These are phyloP conservation scores for Neofelis nebulosa DNA, from an alignment of 2,113 vertebrate species.

Conservation along the genomic window DNA sequence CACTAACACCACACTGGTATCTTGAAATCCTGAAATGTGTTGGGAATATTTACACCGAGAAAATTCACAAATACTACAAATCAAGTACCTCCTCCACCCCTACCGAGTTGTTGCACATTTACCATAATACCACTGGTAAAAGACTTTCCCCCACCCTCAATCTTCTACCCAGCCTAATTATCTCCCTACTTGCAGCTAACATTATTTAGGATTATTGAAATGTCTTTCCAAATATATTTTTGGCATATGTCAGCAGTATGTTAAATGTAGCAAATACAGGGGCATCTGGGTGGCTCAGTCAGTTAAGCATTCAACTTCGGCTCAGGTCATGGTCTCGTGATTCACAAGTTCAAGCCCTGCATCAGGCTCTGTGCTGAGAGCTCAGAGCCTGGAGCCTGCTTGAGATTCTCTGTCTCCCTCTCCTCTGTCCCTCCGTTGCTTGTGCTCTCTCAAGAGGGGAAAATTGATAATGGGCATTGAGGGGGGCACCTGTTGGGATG, in stretches of 20 bases:
- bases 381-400: no score
- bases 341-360: no score
- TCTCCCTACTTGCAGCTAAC: background rate
- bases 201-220: background rate
- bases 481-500: no score
- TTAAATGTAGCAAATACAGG: background rate
- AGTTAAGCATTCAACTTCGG: no score
- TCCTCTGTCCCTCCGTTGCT: no score
- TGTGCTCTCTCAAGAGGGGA: no score
- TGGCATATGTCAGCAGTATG: background rate
- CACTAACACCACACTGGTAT: background rate
- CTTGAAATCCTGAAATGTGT: background rate
- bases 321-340: no score
- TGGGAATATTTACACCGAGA: background rate
- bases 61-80: background rate
- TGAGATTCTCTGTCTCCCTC: no score
- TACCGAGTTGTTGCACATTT: background rate
- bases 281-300: no score
- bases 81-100: background rate
- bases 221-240: background rate
- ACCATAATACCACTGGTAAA: background rate
- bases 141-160: background rate
- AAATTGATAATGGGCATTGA: no score
- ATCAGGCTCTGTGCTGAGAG: no score
- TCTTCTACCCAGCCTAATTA: background rate